These are phyloP conservation scores for Cetoscarus ocellatus DNA, from an alignment of 2,797 vertebrate species.

Conservation along the genomic window DNA sequence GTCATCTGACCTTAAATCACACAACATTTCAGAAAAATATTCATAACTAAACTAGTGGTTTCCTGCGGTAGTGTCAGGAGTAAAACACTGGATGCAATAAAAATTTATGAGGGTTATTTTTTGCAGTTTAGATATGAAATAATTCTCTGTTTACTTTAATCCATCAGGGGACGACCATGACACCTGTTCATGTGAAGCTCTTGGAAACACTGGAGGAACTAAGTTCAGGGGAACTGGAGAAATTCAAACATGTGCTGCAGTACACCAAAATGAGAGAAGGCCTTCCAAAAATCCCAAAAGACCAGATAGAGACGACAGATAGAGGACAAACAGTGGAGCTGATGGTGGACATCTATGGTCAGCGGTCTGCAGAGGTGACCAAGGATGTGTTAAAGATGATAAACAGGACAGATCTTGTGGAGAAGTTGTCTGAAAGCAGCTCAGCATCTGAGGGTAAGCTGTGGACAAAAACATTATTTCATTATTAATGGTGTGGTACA, in stretches of 20 bases:
- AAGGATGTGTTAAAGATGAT: background rate
- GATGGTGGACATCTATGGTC: background rate
- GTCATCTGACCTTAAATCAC: no score
- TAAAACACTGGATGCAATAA: no score
- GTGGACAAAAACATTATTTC: background rate
- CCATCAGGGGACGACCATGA: background rate
- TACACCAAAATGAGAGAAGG: fast-evolving
- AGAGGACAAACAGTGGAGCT: background rate
- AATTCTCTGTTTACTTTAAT: background rate
- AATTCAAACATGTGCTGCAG: background rate
- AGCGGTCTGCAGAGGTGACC: background rate
- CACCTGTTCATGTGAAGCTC: background rate
- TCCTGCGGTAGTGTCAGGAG: no score
- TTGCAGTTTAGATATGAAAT: no score
- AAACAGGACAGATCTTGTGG: background rate
- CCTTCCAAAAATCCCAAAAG: background rate
- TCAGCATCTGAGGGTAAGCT: background rate
- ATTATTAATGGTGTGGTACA: background rate
- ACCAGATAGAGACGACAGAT: background rate
- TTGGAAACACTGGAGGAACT: constrained; percentile 13
- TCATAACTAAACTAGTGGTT: no score
- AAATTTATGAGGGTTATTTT: no score
- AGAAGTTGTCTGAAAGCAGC: background rate
- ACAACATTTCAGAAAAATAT: no score
- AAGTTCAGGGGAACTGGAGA: background rate